A percentile compares a stretch with the other conserved stretches of the same genome.
Evolutionary conservation across 2,888 invertebrate species (phyloP).

Genomic region (Caenorhabditis wallacei): DNA sequence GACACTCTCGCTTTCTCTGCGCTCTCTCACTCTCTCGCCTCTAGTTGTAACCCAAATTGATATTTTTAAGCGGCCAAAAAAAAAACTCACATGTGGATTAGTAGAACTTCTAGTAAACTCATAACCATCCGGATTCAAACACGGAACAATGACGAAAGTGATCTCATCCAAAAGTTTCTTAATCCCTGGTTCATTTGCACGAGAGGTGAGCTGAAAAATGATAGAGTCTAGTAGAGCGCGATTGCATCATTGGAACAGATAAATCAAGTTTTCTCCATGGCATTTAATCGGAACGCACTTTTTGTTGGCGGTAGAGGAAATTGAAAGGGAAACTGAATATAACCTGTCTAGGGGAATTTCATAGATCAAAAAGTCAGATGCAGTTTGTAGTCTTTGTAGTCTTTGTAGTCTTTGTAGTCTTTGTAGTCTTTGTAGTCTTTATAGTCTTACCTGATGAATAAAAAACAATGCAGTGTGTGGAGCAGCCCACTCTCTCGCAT

Average conservation of each 20-base stretch:
- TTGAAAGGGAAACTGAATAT: not conserved
- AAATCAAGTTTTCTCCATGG: slow-evolving; percentile 23
- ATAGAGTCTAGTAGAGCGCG: too few relatives aligned
- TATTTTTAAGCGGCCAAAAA: not conserved
- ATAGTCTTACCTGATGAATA: slow-evolving; percentile 80
- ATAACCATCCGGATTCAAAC: slow-evolving; percentile 82
- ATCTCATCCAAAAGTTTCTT: slow-evolving; percentile 77
- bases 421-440: too few relatives aligned
- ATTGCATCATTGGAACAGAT: not conserved
- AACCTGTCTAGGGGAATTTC: not conserved
- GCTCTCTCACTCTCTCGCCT: too few relatives aligned
- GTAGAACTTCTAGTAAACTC: slow-evolving; percentile 80
- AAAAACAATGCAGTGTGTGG: slow-evolving; percentile 83
- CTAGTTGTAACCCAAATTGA: too few relatives aligned
- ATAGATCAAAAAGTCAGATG: not conserved
- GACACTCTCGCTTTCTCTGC: too few relatives aligned
- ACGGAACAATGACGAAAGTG: slow-evolving; percentile 81
- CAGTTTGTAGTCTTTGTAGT: not conserved
- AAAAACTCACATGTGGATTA: slow-evolving; percentile 72
- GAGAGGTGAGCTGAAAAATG: slow-evolving; percentile 77
- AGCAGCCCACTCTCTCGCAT: slow-evolving; percentile 83
- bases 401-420: not conserved
- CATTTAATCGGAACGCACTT: slow-evolving; percentile 26
- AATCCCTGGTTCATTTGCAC: slow-evolving; percentile 77
- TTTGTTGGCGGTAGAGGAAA: not conserved